Evolutionary conservation across 2,797 vertebrate genomes (phyloP).

Genomic region (Megaceryle alcyon): DNA sequence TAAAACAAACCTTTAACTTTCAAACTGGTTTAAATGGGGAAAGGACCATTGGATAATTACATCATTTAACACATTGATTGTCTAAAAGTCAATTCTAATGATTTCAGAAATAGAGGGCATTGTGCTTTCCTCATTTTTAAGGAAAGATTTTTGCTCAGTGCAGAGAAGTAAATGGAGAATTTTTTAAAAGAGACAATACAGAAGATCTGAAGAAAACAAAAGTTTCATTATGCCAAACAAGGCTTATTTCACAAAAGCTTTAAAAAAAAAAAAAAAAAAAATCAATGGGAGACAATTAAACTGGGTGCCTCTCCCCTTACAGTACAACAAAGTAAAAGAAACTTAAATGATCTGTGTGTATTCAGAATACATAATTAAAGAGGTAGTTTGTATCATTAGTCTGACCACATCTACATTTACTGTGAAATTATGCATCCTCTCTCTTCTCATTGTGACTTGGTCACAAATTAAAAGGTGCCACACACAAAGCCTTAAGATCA

Average conservation of each 20-base stretch:
- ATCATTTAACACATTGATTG: slow-evolving; percentile 99
- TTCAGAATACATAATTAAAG: slow-evolving; percentile 61
- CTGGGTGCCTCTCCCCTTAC: slow-evolving; percentile 72
- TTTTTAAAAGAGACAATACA: slow-evolving; percentile 80
- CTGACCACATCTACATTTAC: background rate
- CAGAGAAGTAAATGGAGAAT: slow-evolving; percentile 74
- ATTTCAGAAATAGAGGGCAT: slow-evolving; percentile 93
- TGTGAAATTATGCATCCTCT: background rate
- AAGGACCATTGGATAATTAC: slow-evolving; percentile 91
- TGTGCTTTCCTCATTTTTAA: slow-evolving; percentile 87
- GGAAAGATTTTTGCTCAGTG: slow-evolving; percentile 74
- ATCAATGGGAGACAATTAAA: slow-evolving; percentile 90
- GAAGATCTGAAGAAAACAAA: slow-evolving; percentile 87
- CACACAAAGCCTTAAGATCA: background rate
- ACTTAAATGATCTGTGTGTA: slow-evolving; percentile 66
- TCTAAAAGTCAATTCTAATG: slow-evolving; percentile 91
- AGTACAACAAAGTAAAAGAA: slow-evolving; percentile 73
- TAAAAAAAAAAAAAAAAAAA: slow-evolving; percentile 65
- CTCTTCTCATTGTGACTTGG: background rate
- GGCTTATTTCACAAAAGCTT: slow-evolving; percentile 77
- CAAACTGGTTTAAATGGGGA: slow-evolving; percentile 87
- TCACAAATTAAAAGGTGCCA: background rate
- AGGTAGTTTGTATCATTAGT: background rate
- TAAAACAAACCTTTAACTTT: slow-evolving; percentile 97
- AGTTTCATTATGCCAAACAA: slow-evolving; percentile 91